These are phyloP conservation scores for Paradoxurus hermaphroditus DNA, from an alignment of 2,113 vertebrate genomes.

Conservation along the genomic window DNA sequence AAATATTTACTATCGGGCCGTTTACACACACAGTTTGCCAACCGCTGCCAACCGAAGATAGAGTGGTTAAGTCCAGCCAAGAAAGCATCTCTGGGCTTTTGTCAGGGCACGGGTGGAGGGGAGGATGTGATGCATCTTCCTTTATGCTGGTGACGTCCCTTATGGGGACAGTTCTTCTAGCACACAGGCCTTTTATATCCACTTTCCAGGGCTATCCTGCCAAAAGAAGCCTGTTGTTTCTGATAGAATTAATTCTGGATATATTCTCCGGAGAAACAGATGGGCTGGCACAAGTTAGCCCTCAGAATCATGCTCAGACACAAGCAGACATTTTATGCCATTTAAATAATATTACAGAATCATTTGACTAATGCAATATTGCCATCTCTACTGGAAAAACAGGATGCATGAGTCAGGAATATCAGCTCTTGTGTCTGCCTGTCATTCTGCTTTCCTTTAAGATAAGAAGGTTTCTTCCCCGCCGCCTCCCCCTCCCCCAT, in stretches of 20 bases:
- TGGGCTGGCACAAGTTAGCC: slow-evolving; percentile 47
- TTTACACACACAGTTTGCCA: neutral
- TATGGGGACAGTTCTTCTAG: neutral
- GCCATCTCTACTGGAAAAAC: slow-evolving; percentile 70
- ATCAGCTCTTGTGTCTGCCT: neutral
- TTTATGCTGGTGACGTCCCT: neutral
- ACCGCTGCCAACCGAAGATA: neutral
- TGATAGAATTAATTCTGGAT: slow-evolving; percentile 78
- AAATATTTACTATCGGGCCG: neutral
- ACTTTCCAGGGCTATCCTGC: slow-evolving; percentile 66
- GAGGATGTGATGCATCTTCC: neutral
- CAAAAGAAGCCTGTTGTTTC: slow-evolving; percentile 73
- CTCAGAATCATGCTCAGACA: slow-evolving; percentile 51
- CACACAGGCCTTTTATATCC: neutral
- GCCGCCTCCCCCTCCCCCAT: rapidly evolving
- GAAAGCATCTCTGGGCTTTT: neutral
- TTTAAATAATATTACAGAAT: slow-evolving; percentile 70
- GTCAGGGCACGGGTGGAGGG: neutral
- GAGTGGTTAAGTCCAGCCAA: neutral
- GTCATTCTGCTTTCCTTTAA: neutral
- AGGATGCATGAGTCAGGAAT: slow-evolving; percentile 54
- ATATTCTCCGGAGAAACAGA: slow-evolving; percentile 73
- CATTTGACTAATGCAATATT: slow-evolving; percentile 44
- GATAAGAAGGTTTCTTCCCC: neutral
- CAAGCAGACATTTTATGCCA: slow-evolving; percentile 63